Base-by-base conservation (phyloP, 2,113 vertebrate genomes). In the Alethe castanea region DNA sequence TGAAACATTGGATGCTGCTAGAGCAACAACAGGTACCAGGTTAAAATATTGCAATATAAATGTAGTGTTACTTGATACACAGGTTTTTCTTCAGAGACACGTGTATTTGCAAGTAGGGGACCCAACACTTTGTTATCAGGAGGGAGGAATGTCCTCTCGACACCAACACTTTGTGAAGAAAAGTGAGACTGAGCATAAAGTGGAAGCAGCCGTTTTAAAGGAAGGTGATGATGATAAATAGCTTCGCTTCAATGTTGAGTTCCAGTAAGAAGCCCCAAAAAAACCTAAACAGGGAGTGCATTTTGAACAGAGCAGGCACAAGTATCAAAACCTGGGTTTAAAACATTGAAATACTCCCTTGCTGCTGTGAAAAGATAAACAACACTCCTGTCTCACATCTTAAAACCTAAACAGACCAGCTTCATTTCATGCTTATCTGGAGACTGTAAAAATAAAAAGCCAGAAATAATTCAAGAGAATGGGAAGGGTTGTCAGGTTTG, bases 1-100 rank as follows among this genome's bases (percentile, higher is more conserved):
- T 50, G 81, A 96, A 94, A 96, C 91, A 79, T 28, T 31, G 73
- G 92, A 62, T 95, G 95, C 95, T 96, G 96, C 91, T 94, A 80
- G 38, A 96, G 92, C 84, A 95, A 97, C 92, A 92, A 96, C 81
- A 91, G 96, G 95, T 97, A 97, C 96, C 96, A 96, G 94, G 31
- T 89, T 92, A 96, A 96, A 96, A 93, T 94, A 95, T 84, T 96
- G 94, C 88, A 90, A 92, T 94, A 95, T 93, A 95, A 88, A 93
- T 92, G 96, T 86, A 96, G 67, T 83, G 61, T 94, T 94, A 95
- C 86, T 94, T 88, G 72, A 95, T 93, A 86, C 86, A 88, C 86
- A 84, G 69, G 22, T 77, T 94, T 96, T 94, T 90, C 82, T 86
- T 83, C 80, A 66, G 79, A 93, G 82, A 86, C 25, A 29, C 1